Evolutionary conservation across 2,888 invertebrate genomes (phyloP), one percentile per base, ranked within the genome.

Genomic region (Amblyjoppa fuscipennis): DNA sequence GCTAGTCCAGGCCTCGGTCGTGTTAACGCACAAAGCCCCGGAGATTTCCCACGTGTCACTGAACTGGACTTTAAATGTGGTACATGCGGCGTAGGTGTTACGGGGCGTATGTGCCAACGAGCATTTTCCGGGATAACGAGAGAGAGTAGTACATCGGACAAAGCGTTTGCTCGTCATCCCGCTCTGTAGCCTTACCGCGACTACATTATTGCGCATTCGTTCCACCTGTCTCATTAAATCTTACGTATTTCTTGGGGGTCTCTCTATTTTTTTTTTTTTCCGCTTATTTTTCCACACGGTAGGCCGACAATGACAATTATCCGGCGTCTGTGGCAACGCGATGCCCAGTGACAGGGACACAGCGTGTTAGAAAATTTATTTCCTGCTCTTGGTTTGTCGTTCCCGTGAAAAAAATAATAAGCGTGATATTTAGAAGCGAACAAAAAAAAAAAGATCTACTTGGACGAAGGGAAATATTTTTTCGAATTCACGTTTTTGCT

Each of bases 21-120:
- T 45, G 13, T 45, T 13, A 3, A 13, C 4, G 4, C 31, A 28
- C 59, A 11, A 61, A 61, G 59, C 41, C 20, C 41, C 20, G 53
- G 41, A 77, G 66, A 83, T 83, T 87, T 88, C 84, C 83, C 88
- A 84, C 87, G 83, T 83, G 75, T 83, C 79, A 73, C 83, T 82
- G 85, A 56, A 41, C 28, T 38, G 31, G 56, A 70, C 28, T 31
- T 66, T 59, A 70, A 75, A 75, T 85, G 64, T 59, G 25, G 69
- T 74, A 56, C 81, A 61, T 70, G 70, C 73, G 5, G 5, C 73
- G 71, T 73, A 70, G 41, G 70, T 78, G 64, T 71, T 71, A 78
- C 38, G 28, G 20, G 31, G 61, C 56, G 56, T 13, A 45, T 51
- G 49, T 41, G 68, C 68, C 68, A 41, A 41, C 64, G 31, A 64